Evolutionary conservation across 2,797 vertebrate species (phyloP).

Genomic region (Spheniscus humboldti): DNA sequence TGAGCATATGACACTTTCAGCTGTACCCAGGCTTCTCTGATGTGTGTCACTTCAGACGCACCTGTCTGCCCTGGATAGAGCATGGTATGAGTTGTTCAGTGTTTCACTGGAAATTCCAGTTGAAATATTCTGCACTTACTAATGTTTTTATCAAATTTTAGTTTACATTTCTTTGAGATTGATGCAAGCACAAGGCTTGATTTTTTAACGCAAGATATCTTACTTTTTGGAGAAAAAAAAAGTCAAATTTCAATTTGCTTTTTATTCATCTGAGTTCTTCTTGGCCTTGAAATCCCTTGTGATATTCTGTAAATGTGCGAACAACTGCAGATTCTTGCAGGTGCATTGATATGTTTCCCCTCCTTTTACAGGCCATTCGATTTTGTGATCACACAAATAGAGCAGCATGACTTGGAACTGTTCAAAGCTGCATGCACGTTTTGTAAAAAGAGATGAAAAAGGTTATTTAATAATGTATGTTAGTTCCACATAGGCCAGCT

Average conservation of each 20-base stretch:
- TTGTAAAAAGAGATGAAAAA: conserved; percentile 82
- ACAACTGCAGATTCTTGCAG: conserved; percentile 77
- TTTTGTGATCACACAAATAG: conserved; percentile 80
- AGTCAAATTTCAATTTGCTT: conserved; percentile 74
- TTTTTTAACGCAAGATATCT: conserved; percentile 88
- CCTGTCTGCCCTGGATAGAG: conserved; percentile 73
- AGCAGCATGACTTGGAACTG: conserved; percentile 92
- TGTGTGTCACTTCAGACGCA: conserved; percentile 71
- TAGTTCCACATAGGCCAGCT: conserved; percentile 96
- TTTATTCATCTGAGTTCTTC: conserved; percentile 76
- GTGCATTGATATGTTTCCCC: conserved; percentile 75
- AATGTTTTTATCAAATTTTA: conserved; percentile 83
- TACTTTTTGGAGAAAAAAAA: conserved; percentile 81
- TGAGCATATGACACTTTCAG: conserved; percentile 83
- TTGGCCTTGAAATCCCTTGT: conserved; percentile 79
- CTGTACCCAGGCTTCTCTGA: conserved; percentile 76
- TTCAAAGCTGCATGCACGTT: conserved; percentile 97
- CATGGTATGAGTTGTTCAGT: conserved; percentile 75
- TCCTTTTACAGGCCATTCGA: conserved; percentile 79
- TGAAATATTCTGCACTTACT: conserved; percentile 82
- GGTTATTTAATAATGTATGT: conserved; percentile 91
- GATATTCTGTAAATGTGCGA: conserved; percentile 82
- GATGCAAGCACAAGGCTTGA: conserved; percentile 95
- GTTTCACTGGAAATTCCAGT: conserved; percentile 80
- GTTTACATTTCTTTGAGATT: conserved; percentile 87